Conservation (phyloP, 2,797 vertebrate species). For the Diceros bicornis region DNA sequence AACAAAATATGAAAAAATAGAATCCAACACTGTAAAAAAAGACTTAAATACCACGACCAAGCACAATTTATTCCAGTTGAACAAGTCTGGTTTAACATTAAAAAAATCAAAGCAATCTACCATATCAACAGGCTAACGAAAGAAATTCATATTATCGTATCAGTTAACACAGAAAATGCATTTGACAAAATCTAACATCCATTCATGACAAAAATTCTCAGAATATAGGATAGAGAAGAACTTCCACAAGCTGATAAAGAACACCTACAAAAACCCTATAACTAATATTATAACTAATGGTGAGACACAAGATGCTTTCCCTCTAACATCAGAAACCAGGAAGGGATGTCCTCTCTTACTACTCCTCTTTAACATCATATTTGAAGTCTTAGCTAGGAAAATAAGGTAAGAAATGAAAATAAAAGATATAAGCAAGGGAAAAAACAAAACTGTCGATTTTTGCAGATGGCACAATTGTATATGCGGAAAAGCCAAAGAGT, state of each 20-base stretch:
- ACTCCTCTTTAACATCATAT: not conserved
- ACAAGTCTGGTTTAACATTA: not conserved
- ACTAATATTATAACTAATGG: not conserved
- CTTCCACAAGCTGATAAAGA: not conserved
- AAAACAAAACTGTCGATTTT: not conserved
- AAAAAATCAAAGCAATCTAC: conserved; percentile 14
- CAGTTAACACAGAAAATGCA: not conserved
- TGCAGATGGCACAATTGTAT: not conserved
- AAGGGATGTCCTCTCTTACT: not conserved
- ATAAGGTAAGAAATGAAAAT: not conserved
- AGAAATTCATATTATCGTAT: not conserved
- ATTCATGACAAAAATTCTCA: not conserved
- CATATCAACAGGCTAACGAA: not conserved
- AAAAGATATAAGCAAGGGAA: not conserved
- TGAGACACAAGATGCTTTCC: not conserved
- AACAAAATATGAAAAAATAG: not conserved
- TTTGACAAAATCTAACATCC: not conserved
- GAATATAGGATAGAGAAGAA: not conserved
- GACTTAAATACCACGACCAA: not conserved
- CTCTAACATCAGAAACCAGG: not conserved
- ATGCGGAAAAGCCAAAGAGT: not conserved
- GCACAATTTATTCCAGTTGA: not conserved
- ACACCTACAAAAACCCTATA: not conserved
- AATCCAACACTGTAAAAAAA: not conserved
- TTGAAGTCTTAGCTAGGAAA: not conserved